phyloP scores from a whole-genome alignment of 2,888 invertebrate species.

The Artemia sp. region DNA sequence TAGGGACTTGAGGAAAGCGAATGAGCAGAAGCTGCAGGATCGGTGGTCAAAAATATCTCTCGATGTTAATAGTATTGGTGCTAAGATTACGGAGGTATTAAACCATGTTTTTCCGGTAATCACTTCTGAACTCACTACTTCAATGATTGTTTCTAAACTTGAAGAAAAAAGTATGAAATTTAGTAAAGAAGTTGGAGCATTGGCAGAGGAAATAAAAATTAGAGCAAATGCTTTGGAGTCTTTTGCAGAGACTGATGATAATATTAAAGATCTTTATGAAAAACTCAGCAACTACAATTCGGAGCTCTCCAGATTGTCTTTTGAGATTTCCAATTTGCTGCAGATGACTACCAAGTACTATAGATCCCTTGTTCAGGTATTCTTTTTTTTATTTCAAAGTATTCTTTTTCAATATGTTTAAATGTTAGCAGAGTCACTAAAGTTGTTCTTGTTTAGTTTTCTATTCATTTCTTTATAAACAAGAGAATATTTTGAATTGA shows the following conservation, averaged over 20 bases:
- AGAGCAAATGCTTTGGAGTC: background rate
- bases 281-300: background rate
- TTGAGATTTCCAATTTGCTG: background rate
- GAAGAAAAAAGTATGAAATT: conserved; percentile 1
- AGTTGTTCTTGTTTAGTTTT: no score
- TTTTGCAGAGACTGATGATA: conserved; percentile 8
- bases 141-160: background rate
- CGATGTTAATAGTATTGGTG: conserved; percentile 42
- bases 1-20: conserved; percentile 47
- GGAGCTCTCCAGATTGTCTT: conserved; percentile 8
- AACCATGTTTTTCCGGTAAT: background rate
- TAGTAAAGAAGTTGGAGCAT: background rate
- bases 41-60: conserved; percentile 40
- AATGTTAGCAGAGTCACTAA: no score
- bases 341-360: conserved; percentile 51
- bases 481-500: no score
- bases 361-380: conserved; percentile 40
- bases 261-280: conserved; percentile 2
- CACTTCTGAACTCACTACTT: background rate
- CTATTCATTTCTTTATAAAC: no score
- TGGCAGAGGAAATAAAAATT: background rate
- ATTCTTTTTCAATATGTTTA: background rate
- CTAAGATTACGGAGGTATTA: background rate
- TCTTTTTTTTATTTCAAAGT: no score
- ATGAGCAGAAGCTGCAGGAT: conserved; percentile 35